A percentile compares a stretch with the other conserved stretches of the same genome.
Conservation (phyloP, 2,888 invertebrate species). For the Acleris cristana region DNA sequence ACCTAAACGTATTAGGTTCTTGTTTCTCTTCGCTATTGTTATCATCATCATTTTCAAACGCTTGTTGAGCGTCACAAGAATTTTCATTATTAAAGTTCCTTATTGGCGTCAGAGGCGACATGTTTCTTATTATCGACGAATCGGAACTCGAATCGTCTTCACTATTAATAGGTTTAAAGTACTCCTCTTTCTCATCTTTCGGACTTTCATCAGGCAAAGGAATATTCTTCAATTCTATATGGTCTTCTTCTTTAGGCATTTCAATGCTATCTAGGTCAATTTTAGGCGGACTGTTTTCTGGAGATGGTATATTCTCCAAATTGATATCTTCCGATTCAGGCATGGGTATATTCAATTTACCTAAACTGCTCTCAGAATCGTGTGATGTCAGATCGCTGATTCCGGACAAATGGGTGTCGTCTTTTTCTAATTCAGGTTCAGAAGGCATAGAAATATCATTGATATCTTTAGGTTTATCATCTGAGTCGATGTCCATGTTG, state of each 20-base stretch:
- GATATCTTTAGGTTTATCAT: constrained; percentile 37
- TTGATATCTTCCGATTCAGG: constrained; percentile 66
- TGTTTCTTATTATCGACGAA: constrained; percentile 72
- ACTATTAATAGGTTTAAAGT: constrained; percentile 67
- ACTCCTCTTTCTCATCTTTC: constrained; percentile 56
- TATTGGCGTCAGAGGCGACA: constrained; percentile 78
- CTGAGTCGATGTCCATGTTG: constrained; percentile 53
- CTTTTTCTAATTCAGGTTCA: constrained; percentile 60
- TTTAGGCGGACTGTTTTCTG: constrained; percentile 78
- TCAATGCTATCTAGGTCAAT: constrained; percentile 66
- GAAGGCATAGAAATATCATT: constrained; percentile 37
- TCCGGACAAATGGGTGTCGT: constrained; percentile 82
- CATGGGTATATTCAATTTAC: constrained; percentile 63
- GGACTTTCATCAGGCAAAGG: constrained; percentile 63
- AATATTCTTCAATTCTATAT: constrained; percentile 49
- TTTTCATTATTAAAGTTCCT: constrained; percentile 78
- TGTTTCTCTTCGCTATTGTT: constrained; percentile 61
- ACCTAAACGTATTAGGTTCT: constrained; percentile 70
- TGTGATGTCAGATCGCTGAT: constrained; percentile 69
- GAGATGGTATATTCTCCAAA: constrained; percentile 61
- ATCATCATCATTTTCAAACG: constrained; percentile 67
- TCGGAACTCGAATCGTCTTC: constrained; percentile 75
- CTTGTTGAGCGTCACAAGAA: constrained; percentile 78
- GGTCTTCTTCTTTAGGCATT: constrained; percentile 58
- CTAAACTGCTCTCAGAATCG: constrained; percentile 58